A percentile compares a stretch with the other conserved stretches of the same genome.
Evolutionary conservation across 1,140 invertebrate species (phyloP).

Genomic region (Fopius arisanus): DNA sequence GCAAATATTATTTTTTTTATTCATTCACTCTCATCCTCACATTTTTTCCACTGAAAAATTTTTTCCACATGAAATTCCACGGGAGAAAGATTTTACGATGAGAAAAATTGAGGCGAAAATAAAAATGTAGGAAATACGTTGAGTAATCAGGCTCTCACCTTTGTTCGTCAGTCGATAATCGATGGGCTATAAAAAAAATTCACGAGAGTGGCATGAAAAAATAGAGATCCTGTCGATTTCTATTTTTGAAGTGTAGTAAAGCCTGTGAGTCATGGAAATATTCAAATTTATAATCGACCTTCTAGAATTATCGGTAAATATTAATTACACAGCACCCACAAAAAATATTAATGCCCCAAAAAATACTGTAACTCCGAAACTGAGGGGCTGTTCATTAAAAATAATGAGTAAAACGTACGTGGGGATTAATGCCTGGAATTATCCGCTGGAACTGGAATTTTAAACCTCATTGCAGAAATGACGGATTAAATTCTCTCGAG

Average conservation of each 20-base stretch:
- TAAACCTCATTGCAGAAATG: too few species aligned
- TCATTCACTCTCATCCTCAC: neutral
- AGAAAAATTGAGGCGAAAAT: neutral
- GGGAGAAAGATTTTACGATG: neutral
- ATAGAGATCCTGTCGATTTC: neutral
- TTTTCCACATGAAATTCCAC: neutral
- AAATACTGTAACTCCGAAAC: neutral
- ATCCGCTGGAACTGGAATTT: neutral
- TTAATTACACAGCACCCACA: neutral
- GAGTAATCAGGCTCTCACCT: neutral
- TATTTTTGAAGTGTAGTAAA: neutral
- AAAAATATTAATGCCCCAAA: neutral
- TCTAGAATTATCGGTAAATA: neutral
- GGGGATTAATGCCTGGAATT: conserved; percentile 20
- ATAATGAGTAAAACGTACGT: conserved; percentile 28
- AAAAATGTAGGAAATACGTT: neutral
- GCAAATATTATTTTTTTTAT: neutral
- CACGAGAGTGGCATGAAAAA: neutral
- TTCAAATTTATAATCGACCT: conserved; percentile 7
- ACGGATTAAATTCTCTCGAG: too few species aligned
- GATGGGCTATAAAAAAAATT: conserved; percentile 10
- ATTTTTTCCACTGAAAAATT: neutral
- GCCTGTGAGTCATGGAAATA: neutral
- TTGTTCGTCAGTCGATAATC: conserved; percentile 21
- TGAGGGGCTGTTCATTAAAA: conserved; percentile 24